Base-by-base conservation (phyloP, 2,888 invertebrate genomes). In the Drosophila lutescens region DNA sequence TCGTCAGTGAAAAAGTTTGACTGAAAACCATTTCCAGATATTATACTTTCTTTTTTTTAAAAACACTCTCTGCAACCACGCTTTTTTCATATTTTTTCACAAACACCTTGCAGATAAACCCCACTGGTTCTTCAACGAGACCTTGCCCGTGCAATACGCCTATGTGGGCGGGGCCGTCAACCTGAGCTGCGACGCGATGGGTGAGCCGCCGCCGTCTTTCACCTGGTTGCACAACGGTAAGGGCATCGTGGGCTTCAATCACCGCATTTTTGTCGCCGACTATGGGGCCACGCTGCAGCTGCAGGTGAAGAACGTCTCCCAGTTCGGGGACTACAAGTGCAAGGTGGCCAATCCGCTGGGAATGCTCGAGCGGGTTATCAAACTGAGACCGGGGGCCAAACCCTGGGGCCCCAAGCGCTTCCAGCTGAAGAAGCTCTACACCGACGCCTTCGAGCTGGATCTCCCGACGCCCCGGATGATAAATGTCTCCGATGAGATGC, bases 131-230 rank as follows among this genome's bases (percentile, higher is more conserved):
- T 80, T 79, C 69, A 89, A 89, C 73, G 90, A 90, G 54, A 90
- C 89, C 34, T 74, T 86, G 26, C 84, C 86, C 61, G 59, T 88
- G 46, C 90, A 91, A 66, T 92, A 89, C 66, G 90, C 91, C 32
- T 92, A 91, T 77, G 80, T 94, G 68, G 93, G 93, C 26, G 94
- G 94, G 38, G 90, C 90, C 43, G 94, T 93, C 4, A 95, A 95
- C 90, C 91, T 95, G 60, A 94, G 94, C 10, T 95, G 95, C 90
- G 91, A 93, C 84, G 94, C 93, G 67, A 92, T 93, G 81, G 93
- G 93, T 2, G 93, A 93, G 81, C 94, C 94, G 2, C 91, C 92
- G 34, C 93, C 94, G 54, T 92, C 92, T 20, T 94, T 94, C 80
- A 92, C 92, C 32, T 94, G 94, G 94, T 75, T 90, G 68, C 91